Percentiles rank a stretch among this genome's conserved stretches.
phyloP scores from a whole-genome alignment of 2,113 vertebrate genomes.

The Nipponia nippon region DNA sequence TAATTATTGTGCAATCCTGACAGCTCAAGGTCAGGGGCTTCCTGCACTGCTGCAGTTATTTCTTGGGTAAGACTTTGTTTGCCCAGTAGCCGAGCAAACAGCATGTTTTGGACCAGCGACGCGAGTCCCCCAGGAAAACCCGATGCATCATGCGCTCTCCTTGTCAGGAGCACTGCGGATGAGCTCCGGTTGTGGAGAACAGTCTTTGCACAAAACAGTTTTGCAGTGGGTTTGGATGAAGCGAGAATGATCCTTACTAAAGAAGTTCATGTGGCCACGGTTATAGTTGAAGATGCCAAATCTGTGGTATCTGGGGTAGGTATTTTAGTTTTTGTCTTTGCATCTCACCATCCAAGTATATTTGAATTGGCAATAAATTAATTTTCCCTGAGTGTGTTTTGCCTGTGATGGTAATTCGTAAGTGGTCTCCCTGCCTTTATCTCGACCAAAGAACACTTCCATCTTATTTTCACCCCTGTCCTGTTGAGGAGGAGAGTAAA shows the following conservation, averaged over 20 bases:
- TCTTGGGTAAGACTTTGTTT: background rate
- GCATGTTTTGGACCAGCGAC: background rate
- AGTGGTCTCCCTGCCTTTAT: background rate
- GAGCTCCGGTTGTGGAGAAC: background rate
- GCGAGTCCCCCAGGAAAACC: background rate
- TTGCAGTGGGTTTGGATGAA: background rate
- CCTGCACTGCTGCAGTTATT: background rate
- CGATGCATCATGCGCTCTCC: background rate
- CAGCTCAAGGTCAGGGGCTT: background rate
- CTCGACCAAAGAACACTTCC: background rate
- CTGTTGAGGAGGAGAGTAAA: background rate
- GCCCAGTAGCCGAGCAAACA: background rate
- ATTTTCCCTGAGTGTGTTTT: background rate
- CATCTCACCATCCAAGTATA: background rate
- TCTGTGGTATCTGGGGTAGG: background rate
- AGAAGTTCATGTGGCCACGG: fast-evolving
- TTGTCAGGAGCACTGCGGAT: fast-evolving
- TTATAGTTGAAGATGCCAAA: background rate
- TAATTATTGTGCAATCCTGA: background rate
- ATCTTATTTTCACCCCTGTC: background rate
- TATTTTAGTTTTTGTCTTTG: background rate
- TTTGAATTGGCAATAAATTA: background rate
- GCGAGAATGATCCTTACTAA: background rate
- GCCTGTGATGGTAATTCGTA: background rate
- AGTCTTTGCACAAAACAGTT: background rate